Evolutionary conservation across 2,797 vertebrate genomes (phyloP).

Genomic region (Bufotes viridis): DNA sequence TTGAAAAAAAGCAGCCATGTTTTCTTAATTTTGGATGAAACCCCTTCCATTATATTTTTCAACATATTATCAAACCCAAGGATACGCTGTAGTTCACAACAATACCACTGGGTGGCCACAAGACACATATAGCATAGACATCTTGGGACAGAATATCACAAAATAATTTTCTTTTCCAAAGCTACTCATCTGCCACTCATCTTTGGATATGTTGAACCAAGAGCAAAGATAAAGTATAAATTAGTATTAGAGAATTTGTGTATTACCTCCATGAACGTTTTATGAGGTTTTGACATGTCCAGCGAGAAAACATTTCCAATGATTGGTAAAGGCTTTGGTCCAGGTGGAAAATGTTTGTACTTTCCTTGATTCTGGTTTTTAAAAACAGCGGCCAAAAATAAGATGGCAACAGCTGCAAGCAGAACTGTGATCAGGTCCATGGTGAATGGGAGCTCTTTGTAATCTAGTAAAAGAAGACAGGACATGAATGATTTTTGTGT

Average conservation of each 20-base stretch:
- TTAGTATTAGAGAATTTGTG: background rate
- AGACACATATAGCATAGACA: no score
- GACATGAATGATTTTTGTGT: background rate
- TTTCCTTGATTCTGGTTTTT: background rate
- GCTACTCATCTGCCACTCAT: no score
- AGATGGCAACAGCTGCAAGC: background rate
- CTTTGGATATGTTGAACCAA: no score
- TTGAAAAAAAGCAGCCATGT: no score
- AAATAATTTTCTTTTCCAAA: no score
- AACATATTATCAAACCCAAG: no score
- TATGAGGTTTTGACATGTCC: conserved; percentile 68
- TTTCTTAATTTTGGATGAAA: no score
- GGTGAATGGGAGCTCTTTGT: background rate
- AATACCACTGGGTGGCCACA: no score
- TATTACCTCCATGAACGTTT: conserved; percentile 68
- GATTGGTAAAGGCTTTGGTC: conserved; percentile 68
- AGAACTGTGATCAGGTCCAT: conserved; percentile 30
- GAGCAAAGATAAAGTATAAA: no score
- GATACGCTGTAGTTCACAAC: no score
- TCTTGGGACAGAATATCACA: no score
- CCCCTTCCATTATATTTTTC: no score
- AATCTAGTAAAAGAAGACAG: background rate
- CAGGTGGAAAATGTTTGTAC: conserved; percentile 65
- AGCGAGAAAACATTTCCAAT: conserved; percentile 70
- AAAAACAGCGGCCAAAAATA: conserved; percentile 24